phyloP scores from a whole-genome alignment of 2,113 vertebrate species.

The Trichechus manatus region DNA sequence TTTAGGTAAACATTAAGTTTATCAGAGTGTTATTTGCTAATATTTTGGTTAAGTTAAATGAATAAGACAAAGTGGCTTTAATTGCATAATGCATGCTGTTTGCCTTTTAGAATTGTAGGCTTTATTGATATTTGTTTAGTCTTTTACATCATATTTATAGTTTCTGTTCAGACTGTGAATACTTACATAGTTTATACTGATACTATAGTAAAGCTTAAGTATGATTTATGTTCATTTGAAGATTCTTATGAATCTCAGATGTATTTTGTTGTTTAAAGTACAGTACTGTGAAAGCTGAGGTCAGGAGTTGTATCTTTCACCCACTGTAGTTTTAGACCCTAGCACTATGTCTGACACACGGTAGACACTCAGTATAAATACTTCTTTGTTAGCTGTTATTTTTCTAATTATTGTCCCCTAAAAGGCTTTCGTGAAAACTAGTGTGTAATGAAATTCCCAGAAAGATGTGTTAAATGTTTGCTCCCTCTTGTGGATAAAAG shows the following conservation, averaged over 20 bases:
- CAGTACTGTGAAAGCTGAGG: background rate
- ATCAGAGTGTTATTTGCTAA: background rate
- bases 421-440: constrained; percentile 50
- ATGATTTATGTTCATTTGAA: constrained; percentile 13
- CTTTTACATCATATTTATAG: constrained; percentile 34
- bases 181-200: constrained; percentile 4
- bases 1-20: background rate
- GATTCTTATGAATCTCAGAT: constrained; percentile 12
- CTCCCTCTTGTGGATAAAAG: constrained; percentile 82
- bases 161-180: constrained; percentile 46
- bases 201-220: constrained; percentile 24
- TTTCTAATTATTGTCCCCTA: constrained; percentile 10
- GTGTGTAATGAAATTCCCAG: constrained; percentile 57
- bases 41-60: constrained; percentile 43
- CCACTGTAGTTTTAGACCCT: background rate
- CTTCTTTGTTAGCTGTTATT: background rate
- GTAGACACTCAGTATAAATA: constrained; percentile 11
- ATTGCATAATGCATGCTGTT: constrained; percentile 24
- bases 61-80: background rate
- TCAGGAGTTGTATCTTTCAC: constrained; percentile 10
- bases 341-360: background rate
- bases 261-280: background rate
- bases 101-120: constrained; percentile 41
- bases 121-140: constrained; percentile 58
- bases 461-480: constrained; percentile 72